Evolutionary conservation across 2,888 invertebrate genomes (phyloP), one percentile per base, ranked within the genome.

Genomic region (Dugesia japonica): DNA sequence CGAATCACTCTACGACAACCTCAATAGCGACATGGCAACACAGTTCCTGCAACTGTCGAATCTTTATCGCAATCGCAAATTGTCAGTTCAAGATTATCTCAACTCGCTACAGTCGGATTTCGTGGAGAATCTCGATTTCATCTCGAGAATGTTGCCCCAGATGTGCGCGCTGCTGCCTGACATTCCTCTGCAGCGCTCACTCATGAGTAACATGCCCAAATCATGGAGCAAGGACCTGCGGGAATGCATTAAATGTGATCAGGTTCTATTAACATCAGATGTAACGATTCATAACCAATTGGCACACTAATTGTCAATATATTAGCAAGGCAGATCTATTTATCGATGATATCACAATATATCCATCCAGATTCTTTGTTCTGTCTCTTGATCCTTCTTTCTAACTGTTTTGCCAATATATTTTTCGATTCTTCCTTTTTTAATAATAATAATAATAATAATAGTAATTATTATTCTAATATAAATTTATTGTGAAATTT

Each of bases 111-210:
- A 56, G n/a, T 1, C 9, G 9, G 56, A 7, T 4, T 56, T 56
- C 56, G n/a, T 4, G 4, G 56, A n/a, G 56, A 4, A 56, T 4
- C 1, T 23, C 9, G 23, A 23, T 1, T 56, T 56, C 20, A 56
- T 56, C 4, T n/a, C 56, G 20, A 4, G 23, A 1, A 23, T 56
- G 28, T 23, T 72, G 26, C 72, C 72, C 1, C 4, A 26, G n/a
- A 27, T 72, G 72, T 27, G 28, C 72, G 26, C n/a, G 28, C 72
- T 72, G 72, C n/a, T 72, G 26, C 72, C 72, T 1, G 72, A 72
- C 26, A 72, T 72, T n/a, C 28, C 28, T 1, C 26, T 72, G 72
- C 72, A 72, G 72, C 26, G 72, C 26, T 1, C 9, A 4, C 72
- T 72, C 1, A 28, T 28, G 28, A 23, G 31, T 23, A 31, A 1